Base-by-base conservation (phyloP, 2,113 vertebrate genomes). In the Apistogramma diplotaenia region DNA sequence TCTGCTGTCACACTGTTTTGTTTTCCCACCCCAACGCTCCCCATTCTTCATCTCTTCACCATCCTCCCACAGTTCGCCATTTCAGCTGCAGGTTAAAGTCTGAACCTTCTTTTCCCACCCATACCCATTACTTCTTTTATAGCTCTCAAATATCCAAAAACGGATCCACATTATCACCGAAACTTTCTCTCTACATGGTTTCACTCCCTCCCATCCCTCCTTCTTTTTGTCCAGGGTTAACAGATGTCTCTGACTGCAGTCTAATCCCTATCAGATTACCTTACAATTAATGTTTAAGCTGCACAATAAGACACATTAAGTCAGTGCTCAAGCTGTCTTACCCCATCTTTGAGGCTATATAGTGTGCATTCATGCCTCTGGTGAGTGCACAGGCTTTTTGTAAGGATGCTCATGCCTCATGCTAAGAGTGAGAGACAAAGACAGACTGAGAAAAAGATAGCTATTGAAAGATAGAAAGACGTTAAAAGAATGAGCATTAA, bases 211-310 rank as follows among this genome's bases (percentile, higher is more conserved):
- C 75, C 33, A 35, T 54, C 35, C 65, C 35, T 49, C 75, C 40
- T 43, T 51, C 60, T 81, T 61, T 53, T 15, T 62, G 31, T 67
- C 76, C 40, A 70, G 74, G 51, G 37, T 82, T 87, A 88, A 76
- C 71, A 89, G 79, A 90, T 89, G 87, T 82, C 74, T 85, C 76
- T 53, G 31, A 58, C 80, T 85, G n/a, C 72, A 76, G 58, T 78
- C 78, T 90, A 93, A 93, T 91, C 90, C 85, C 74, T 70, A 74
- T 82, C 81, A 89, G 87, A 94, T 93, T 88, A 92, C 81, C 76
- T 81, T 82, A 79, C 81, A 93, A 92, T 93, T 90, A 89, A 88
- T 89, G 82, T 91, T 83, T 76, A 91, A 82, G 60, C 25, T 84
- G 73, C 35, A 79, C 70, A 78, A 89, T 84, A 84, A 81, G 83